Evolutionary conservation across 1,140 invertebrate genomes (phyloP).

Genomic region (Anthonomus grandis): DNA sequence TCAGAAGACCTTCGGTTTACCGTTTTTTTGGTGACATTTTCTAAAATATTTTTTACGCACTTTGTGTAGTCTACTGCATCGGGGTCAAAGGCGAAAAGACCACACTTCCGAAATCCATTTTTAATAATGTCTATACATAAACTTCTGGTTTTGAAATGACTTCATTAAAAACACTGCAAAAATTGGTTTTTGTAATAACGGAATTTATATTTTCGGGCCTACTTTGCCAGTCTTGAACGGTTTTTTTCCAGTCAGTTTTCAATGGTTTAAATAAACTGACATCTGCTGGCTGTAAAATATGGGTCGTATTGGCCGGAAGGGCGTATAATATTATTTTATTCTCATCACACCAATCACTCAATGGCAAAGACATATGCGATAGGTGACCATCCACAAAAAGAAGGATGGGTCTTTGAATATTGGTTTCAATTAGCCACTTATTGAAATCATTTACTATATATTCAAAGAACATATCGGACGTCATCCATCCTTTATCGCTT

Average conservation of each 20-base stretch:
- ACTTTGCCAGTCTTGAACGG: not conserved
- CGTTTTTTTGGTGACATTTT: too few species aligned
- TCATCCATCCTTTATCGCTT: slow-evolving; percentile 49
- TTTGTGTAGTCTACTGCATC: too few species aligned
- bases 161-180: not conserved
- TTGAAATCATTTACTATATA: slow-evolving; percentile 47
- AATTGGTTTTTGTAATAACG: not conserved
- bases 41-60: too few species aligned
- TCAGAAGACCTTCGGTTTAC: too few species aligned
- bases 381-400: slow-evolving; percentile 23
- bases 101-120: slow-evolving; percentile 34
- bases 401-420: slow-evolving; percentile 14
- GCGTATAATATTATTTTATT: slow-evolving; percentile 11
- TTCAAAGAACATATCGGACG: slow-evolving; percentile 46
- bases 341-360: slow-evolving; percentile 9
- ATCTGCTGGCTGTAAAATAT: slow-evolving; percentile 25
- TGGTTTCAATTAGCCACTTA: slow-evolving; percentile 31
- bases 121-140: slow-evolving; percentile 4
- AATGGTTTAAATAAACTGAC: slow-evolving; percentile 19
- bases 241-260: slow-evolving; percentile 18
- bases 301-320: slow-evolving; percentile 17
- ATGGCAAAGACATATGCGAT: slow-evolving; percentile 9
- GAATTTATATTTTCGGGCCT: not conserved
- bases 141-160: not conserved
- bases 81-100: slow-evolving; percentile 33